phyloP scores from a whole-genome alignment of 2,113 vertebrate genomes.

The Cervus canadensis region DNA sequence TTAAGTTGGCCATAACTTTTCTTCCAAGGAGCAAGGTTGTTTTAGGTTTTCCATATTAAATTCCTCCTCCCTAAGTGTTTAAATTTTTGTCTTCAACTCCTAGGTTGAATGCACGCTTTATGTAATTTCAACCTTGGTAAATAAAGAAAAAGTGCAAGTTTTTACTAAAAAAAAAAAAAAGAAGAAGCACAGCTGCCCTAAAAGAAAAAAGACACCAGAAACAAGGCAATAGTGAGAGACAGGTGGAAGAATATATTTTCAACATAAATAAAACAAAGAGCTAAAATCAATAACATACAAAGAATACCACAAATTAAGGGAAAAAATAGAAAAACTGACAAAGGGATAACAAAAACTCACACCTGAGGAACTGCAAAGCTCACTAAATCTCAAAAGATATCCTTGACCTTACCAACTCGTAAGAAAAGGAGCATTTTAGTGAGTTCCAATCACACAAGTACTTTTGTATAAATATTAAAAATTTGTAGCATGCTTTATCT shows the following conservation, averaged over 20 bases:
- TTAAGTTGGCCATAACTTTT: background rate
- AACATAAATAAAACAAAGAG: background rate
- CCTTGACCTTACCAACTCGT: background rate
- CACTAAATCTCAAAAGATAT: background rate
- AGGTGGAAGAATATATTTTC: background rate
- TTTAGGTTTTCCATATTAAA: background rate
- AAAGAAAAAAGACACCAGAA: background rate
- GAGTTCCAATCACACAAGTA: background rate
- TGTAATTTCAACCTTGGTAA: background rate
- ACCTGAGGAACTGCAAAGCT: background rate
- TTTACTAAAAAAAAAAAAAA: background rate
- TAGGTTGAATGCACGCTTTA: background rate
- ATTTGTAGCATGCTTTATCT: background rate
- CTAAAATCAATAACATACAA: background rate
- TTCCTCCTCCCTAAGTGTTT: background rate
- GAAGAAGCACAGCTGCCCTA: background rate
- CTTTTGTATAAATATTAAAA: background rate
- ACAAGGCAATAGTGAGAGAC: background rate
- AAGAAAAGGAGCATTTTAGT: background rate
- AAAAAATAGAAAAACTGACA: background rate
- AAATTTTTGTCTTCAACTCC: background rate
- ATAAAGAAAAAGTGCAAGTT: background rate
- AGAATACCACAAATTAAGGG: background rate
- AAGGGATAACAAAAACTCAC: background rate
- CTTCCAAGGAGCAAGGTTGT: background rate